phyloP scores from a whole-genome alignment of 2,797 vertebrate species.

The Hylomyscus alleni region DNA sequence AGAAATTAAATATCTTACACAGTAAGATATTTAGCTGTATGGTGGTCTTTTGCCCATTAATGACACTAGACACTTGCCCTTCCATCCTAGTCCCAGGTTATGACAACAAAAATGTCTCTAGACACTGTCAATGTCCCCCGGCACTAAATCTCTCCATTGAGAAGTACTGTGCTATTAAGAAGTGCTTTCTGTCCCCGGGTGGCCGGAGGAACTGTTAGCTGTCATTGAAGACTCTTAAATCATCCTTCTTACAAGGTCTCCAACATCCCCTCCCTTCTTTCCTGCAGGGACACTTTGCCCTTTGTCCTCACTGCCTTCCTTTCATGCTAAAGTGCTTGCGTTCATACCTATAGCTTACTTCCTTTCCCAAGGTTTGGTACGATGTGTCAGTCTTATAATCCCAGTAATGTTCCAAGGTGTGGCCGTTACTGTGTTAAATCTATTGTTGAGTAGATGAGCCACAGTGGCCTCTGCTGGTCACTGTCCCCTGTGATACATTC shows the following conservation, averaged over 20 bases:
- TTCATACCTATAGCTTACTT: not conserved
- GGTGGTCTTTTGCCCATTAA: not conserved
- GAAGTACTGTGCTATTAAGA: not conserved
- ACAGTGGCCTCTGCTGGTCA: not conserved
- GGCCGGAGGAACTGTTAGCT: too few species aligned
- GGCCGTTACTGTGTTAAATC: not conserved
- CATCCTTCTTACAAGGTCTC: not conserved
- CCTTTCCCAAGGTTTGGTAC: not conserved
- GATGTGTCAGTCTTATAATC: not conserved
- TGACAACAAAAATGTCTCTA: not conserved
- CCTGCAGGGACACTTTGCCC: not conserved
- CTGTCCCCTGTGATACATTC: not conserved
- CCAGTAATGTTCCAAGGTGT: not conserved
- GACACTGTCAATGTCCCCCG: not conserved
- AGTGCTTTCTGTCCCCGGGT: not conserved
- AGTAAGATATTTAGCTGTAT: not conserved
- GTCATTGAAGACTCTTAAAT: not conserved
- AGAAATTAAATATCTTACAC: too few species aligned
- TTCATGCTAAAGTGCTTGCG: not conserved
- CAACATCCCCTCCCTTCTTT: not conserved
- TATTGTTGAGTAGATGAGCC: constrained; percentile 31
- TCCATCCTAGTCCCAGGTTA: not conserved
- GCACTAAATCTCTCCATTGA: not conserved
- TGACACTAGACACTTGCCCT: not conserved
- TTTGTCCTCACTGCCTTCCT: not conserved